These are phyloP conservation scores for Tetragonula clypearis DNA, from an alignment of 1,140 invertebrate genomes.

Conservation along the genomic window DNA sequence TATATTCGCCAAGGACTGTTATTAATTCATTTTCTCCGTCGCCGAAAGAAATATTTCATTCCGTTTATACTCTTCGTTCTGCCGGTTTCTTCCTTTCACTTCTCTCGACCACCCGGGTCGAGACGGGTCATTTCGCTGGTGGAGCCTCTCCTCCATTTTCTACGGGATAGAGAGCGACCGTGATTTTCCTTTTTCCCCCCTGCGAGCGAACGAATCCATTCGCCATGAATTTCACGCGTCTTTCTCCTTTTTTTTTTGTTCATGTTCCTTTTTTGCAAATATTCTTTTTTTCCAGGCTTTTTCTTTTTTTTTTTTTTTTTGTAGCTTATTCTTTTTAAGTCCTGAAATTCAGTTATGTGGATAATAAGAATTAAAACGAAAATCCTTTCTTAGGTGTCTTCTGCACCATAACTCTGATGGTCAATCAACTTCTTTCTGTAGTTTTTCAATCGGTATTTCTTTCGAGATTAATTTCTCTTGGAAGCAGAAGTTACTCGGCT, in stretches of 20 bases:
- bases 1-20: conserved; percentile 24
- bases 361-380: neutral
- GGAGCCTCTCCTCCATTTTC: conserved; percentile 35
- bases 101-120: conserved; percentile 22
- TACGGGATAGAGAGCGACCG: conserved; percentile 1
- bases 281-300: neutral
- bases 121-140: conserved; percentile 32
- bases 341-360: neutral
- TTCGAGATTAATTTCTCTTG: neutral
- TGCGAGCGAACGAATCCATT: conserved; percentile 21
- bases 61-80: conserved; percentile 49
- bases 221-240: neutral
- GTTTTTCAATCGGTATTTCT: neutral
- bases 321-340: neutral
- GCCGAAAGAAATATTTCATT: conserved; percentile 15
- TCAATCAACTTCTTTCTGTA: neutral
- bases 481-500: no score
- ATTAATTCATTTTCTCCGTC: conserved; percentile 61
- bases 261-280: neutral
- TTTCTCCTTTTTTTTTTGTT: neutral
- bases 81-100: conserved; percentile 56
- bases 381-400: neutral
- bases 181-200: conserved; percentile 31
- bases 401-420: neutral
- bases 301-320: neutral